phyloP scores from a whole-genome alignment of 2,797 vertebrate species.

The Fundulus diaphanus region DNA sequence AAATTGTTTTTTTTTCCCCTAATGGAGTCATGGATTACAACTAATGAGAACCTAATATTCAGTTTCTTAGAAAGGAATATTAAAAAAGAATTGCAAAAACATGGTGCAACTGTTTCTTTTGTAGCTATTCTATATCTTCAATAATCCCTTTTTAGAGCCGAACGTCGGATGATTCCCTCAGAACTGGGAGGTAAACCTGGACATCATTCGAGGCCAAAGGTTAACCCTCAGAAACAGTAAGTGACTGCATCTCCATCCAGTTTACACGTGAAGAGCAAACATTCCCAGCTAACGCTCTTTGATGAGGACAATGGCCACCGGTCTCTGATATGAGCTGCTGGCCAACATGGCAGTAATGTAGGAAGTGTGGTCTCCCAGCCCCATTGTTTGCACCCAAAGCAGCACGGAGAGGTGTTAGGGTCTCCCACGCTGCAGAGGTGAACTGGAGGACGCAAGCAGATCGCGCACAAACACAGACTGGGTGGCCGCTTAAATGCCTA shows the following conservation, averaged over 20 bases:
- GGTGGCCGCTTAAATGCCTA: not conserved
- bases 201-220: not conserved
- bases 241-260: slow-evolving; percentile 37
- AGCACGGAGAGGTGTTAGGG: slow-evolving; percentile 66
- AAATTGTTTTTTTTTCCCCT: too few relatives aligned
- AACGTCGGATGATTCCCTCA: not conserved
- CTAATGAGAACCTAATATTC: not conserved
- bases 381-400: slow-evolving; percentile 72
- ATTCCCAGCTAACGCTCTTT: slow-evolving; percentile 58
- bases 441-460: slow-evolving; percentile 55
- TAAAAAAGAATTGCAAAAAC: not conserved
- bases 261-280: slow-evolving; percentile 75
- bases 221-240: not conserved
- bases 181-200: not conserved
- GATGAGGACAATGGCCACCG: slow-evolving; percentile 71
- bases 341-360: slow-evolving; percentile 43
- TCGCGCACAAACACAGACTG: slow-evolving; percentile 21
- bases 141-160: not conserved
- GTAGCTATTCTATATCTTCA: not conserved
- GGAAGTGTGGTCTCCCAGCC: slow-evolving; percentile 57
- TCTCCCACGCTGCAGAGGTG: slow-evolving; percentile 71
- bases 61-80: not conserved
- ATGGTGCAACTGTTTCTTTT: not conserved
- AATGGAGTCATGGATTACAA: not conserved
- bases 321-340: slow-evolving; percentile 59